Conservation (phyloP, 1,140 invertebrate genomes). For the Magallana ariakensis region DNA sequence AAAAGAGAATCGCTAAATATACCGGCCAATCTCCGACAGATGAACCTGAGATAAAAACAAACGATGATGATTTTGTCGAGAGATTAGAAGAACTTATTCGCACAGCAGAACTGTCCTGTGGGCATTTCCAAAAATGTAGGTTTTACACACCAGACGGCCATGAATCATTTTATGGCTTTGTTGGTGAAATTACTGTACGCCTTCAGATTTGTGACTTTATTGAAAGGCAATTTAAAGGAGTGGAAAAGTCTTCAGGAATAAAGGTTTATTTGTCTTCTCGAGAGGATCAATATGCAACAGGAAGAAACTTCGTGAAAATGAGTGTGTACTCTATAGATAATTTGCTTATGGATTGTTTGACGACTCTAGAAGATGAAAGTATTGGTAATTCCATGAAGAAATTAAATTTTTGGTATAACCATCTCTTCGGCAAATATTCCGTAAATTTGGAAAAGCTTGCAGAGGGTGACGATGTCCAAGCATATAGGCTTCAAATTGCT, state of each 20-base stretch:
- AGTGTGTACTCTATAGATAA: conserved; percentile 54
- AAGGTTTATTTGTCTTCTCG: conserved; percentile 40
- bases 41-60: conserved; percentile 27
- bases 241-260: not conserved
- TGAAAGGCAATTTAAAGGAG: conserved; percentile 40
- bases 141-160: conserved; percentile 54
- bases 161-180: conserved; percentile 54
- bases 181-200: conserved; percentile 57
- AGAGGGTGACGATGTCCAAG: conserved; percentile 38
- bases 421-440: conserved; percentile 48
- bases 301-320: conserved; percentile 48
- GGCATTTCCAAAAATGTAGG: conserved; percentile 54
- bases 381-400: conserved; percentile 40
- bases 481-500: conserved; percentile 53
- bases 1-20: conserved; percentile 51
- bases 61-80: conserved; percentile 37
- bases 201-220: conserved; percentile 60
- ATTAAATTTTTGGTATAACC: conserved; percentile 54
- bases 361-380: conserved; percentile 45
- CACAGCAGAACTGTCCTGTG: conserved; percentile 52
- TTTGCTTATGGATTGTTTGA: conserved; percentile 57
- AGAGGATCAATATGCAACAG: not conserved
- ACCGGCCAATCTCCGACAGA: conserved; percentile 51
- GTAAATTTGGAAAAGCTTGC: not conserved
- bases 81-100: conserved; percentile 47